These are phyloP conservation scores for Pachliopta kotzebuea DNA, from an alignment of 2,888 invertebrate genomes.

Conservation along the genomic window DNA sequence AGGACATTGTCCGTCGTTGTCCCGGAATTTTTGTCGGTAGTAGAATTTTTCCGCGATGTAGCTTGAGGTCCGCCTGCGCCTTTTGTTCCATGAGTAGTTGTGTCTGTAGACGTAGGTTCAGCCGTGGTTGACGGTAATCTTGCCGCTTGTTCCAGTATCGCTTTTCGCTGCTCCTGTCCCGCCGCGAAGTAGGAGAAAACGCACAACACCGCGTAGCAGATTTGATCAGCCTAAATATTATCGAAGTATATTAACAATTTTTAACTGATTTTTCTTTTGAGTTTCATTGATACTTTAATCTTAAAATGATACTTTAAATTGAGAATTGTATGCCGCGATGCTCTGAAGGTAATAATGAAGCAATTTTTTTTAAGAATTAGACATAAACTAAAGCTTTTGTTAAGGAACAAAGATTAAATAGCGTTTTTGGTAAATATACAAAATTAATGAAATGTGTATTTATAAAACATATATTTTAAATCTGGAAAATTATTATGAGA, in stretches of 20 bases:
- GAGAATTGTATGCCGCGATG: too few species aligned
- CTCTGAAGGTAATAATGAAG: background rate
- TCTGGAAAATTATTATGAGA: too few species aligned
- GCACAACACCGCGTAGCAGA: conserved; percentile 99
- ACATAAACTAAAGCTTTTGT: background rate
- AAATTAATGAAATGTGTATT: background rate
- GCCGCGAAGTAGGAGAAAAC: conserved; percentile 99
- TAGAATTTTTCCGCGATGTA: conserved; percentile 24
- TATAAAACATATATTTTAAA: background rate
- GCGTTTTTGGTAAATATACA: background rate
- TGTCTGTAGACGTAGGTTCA: conserved; percentile 25
- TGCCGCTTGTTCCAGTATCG: conserved; percentile 71
- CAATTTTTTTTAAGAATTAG: background rate
- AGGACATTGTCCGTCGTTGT: conserved; percentile 32
- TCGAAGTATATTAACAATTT: background rate
- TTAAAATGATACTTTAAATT: background rate
- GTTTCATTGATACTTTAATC: background rate
- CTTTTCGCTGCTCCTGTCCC: conserved; percentile 87
- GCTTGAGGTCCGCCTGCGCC: conserved; percentile 6
- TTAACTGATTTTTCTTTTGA: background rate
- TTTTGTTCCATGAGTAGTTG: background rate
- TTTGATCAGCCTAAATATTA: conserved; percentile 93
- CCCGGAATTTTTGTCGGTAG: conserved; percentile 29
- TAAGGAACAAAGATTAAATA: background rate
- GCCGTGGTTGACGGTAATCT: conserved; percentile 53